Evolutionary conservation across 2,113 vertebrate species (phyloP).

Genomic region (Elachura formosa): DNA sequence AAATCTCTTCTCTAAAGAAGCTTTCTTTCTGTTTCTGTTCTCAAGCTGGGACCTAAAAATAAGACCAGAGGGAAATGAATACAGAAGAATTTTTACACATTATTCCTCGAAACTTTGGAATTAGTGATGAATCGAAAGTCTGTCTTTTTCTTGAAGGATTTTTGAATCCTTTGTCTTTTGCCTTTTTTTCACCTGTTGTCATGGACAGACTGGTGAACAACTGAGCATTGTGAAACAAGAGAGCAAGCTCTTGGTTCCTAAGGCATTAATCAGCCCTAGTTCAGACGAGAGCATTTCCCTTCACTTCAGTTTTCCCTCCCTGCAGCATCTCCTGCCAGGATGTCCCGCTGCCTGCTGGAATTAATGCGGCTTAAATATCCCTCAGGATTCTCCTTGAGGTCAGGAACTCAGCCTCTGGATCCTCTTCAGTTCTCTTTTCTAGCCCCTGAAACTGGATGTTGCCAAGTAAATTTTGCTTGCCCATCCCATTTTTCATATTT

Average conservation of each 20-base stretch:
- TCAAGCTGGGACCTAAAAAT: background rate
- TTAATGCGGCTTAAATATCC: conserved; percentile 37
- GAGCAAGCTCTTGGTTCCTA: background rate
- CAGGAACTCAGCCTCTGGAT: conserved; percentile 50
- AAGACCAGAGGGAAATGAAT: background rate
- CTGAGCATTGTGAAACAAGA: background rate
- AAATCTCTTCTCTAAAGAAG: background rate
- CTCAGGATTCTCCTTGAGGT: conserved; percentile 46
- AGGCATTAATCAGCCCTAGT: conserved; percentile 8
- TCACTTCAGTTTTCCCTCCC: background rate
- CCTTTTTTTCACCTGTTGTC: conserved; percentile 35
- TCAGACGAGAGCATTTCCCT: conserved; percentile 30
- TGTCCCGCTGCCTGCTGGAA: conserved; percentile 36
- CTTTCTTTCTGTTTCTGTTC: background rate
- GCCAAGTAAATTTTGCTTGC: conserved; percentile 28
- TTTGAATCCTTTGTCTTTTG: background rate
- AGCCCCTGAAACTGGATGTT: conserved; percentile 15
- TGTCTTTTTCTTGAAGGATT: background rate
- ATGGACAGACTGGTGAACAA: background rate
- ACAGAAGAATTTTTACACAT: background rate
- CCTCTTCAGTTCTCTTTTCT: conserved; percentile 15
- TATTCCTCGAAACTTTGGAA: background rate
- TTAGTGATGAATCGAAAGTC: background rate
- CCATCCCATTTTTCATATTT: conserved; percentile 40
- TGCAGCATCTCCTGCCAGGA: conserved; percentile 27